Evolutionary conservation across 2,888 invertebrate species (phyloP).

Genomic region (Chironomus tentans): DNA sequence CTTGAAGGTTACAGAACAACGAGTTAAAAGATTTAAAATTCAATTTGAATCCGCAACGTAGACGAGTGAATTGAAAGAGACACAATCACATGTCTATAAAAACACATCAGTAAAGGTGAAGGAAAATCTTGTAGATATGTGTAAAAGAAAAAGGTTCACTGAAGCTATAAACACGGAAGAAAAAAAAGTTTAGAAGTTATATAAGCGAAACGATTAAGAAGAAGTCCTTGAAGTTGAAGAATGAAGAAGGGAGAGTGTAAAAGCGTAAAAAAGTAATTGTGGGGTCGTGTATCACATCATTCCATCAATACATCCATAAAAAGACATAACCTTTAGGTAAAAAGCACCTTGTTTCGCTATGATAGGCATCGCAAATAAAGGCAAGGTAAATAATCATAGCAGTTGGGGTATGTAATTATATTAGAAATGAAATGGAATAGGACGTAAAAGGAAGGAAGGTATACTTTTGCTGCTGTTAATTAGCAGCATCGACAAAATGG

Average conservation of each 20-base stretch:
- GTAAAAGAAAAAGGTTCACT: too few relatives aligned
- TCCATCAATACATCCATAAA: background rate
- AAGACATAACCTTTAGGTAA: background rate
- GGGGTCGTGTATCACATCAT: background rate
- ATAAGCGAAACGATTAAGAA: too few relatives aligned
- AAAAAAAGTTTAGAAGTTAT: too few relatives aligned
- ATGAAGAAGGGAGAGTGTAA: background rate
- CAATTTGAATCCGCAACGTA: background rate
- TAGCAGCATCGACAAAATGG: background rate
- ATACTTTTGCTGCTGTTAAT: background rate
- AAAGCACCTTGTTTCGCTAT: background rate
- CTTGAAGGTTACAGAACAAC: too few relatives aligned
- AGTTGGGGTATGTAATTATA: background rate
- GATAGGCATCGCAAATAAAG: background rate
- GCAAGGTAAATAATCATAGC: background rate
- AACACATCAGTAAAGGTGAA: background rate
- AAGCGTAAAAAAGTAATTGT: background rate
- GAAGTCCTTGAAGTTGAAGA: background rate
- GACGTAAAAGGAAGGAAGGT: too few relatives aligned
- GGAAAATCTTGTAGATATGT: too few relatives aligned
- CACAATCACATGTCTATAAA: background rate
- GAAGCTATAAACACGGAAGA: too few relatives aligned
- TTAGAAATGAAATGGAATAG: background rate
- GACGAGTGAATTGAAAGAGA: too few relatives aligned
- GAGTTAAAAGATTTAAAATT: background rate